These are phyloP conservation scores for Austrolebias charrua DNA, from an alignment of 2,797 vertebrate genomes.

Conservation along the genomic window DNA sequence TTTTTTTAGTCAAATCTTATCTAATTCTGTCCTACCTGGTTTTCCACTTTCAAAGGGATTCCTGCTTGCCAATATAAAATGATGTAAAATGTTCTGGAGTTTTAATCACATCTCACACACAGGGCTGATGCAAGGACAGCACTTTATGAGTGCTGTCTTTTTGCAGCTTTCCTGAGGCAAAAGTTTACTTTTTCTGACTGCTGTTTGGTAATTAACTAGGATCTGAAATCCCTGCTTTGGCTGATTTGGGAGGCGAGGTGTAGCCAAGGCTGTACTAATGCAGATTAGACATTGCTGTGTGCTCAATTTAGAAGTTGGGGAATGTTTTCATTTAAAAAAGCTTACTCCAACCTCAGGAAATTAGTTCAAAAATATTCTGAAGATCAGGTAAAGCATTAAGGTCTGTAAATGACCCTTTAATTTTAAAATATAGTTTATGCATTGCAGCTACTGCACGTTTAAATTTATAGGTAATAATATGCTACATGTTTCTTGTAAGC, in stretches of 20 bases:
- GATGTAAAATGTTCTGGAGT: constrained; percentile 15
- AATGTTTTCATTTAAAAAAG: constrained; percentile 6
- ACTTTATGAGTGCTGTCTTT: constrained; percentile 8
- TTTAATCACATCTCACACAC: constrained; percentile 14
- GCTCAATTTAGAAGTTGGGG: constrained; percentile 3
- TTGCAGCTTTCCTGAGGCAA: constrained; percentile 10
- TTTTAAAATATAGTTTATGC: background rate
- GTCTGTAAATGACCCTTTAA: background rate
- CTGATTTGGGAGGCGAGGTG: constrained; percentile 12
- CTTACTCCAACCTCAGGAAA: background rate
- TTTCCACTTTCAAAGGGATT: background rate
- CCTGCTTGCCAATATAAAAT: background rate
- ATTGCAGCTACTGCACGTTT: no score
- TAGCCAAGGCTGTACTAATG: constrained; percentile 9
- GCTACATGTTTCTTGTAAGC: background rate
- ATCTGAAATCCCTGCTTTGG: constrained; percentile 8
- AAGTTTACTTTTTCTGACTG: constrained; percentile 7
- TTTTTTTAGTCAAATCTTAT: background rate
- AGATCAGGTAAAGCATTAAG: background rate
- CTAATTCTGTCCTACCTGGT: background rate
- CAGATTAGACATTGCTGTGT: constrained; percentile 15
- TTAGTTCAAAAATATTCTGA: background rate
- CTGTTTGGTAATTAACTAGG: constrained; percentile 15
- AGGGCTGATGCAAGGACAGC: constrained; percentile 13
- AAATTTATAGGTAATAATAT: background rate